Evolutionary conservation across 2,888 invertebrate genomes (phyloP).

Genomic region (Mycalesis mineus): DNA sequence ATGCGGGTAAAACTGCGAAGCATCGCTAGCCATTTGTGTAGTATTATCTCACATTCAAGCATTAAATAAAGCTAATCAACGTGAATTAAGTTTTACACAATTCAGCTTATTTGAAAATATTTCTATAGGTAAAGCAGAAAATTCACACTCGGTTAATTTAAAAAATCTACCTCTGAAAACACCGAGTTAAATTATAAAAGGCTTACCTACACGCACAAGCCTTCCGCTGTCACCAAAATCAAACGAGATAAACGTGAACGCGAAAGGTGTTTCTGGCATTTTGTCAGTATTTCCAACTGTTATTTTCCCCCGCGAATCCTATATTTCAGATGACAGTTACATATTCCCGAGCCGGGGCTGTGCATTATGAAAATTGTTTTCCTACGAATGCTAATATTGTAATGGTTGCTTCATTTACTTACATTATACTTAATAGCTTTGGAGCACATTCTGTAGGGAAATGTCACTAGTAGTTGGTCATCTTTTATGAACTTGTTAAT

Average conservation of each 20-base stretch:
- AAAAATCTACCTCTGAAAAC: no score
- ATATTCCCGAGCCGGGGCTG: not conserved
- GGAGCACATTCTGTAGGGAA: not conserved
- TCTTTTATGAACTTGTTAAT: no score
- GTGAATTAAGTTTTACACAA: no score
- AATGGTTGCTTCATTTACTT: not conserved
- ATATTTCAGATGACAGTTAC: constrained; percentile 8
- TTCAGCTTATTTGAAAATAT: no score
- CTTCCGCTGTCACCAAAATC: not conserved
- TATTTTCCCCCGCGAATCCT: constrained; percentile 4
- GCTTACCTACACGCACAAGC: not conserved
- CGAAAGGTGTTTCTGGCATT: not conserved
- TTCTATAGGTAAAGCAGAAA: no score
- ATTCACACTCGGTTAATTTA: no score
- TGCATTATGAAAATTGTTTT: constrained; percentile 16
- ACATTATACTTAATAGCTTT: not conserved
- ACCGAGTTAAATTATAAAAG: not conserved
- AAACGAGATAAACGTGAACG: not conserved
- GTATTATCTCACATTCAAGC: no score
- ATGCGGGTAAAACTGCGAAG: no score
- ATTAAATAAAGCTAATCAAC: no score
- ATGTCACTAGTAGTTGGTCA: not conserved
- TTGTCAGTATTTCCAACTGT: constrained; percentile 1
- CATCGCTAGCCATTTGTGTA: no score
- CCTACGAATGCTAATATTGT: not conserved